A percentile compares a stretch with the other conserved stretches of the same genome.
Conservation (phyloP, 2,888 invertebrate genomes). For the Mechanitis messenoides region DNA sequence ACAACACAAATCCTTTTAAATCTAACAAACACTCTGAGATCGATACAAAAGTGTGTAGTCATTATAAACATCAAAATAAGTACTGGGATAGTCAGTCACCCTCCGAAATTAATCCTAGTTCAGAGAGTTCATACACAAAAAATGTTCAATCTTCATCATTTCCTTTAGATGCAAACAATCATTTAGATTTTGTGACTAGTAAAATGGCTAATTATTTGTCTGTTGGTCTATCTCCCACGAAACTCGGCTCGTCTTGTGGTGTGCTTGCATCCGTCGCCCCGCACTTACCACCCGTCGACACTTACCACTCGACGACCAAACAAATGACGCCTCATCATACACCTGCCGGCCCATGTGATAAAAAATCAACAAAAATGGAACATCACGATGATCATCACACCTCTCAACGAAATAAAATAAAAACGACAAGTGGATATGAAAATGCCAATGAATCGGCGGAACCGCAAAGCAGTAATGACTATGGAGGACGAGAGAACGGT, state of each 20-base stretch:
- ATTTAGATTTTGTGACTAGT: conserved; percentile 63
- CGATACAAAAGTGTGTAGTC: background rate
- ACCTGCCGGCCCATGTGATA: conserved; percentile 35
- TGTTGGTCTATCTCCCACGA: conserved; percentile 76
- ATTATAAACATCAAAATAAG: background rate
- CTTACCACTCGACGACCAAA: conserved; percentile 46
- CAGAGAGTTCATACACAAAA: conserved; percentile 15
- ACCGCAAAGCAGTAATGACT: conserved; percentile 76
- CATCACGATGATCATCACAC: conserved; percentile 29
- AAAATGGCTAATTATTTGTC: conserved; percentile 77
- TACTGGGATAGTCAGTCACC: background rate
- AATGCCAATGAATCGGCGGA: conserved; percentile 41
- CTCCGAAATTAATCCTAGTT: conserved; percentile 3
- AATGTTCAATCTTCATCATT: conserved; percentile 19
- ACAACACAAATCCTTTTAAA: conserved; percentile 2
- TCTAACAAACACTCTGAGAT: background rate
- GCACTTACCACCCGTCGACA: conserved; percentile 54
- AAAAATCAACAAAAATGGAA: conserved; percentile 18
- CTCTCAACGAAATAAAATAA: conserved; percentile 35
- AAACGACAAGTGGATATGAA: conserved; percentile 32
- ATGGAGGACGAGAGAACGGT: conserved; percentile 76
- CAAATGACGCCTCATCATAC: conserved; percentile 37
- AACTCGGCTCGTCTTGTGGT: conserved; percentile 67
- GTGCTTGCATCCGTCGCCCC: conserved; percentile 65
- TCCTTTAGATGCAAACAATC: conserved; percentile 31